Base-by-base conservation (phyloP, 1,140 invertebrate species). In the Bombus difficillimus region DNA sequence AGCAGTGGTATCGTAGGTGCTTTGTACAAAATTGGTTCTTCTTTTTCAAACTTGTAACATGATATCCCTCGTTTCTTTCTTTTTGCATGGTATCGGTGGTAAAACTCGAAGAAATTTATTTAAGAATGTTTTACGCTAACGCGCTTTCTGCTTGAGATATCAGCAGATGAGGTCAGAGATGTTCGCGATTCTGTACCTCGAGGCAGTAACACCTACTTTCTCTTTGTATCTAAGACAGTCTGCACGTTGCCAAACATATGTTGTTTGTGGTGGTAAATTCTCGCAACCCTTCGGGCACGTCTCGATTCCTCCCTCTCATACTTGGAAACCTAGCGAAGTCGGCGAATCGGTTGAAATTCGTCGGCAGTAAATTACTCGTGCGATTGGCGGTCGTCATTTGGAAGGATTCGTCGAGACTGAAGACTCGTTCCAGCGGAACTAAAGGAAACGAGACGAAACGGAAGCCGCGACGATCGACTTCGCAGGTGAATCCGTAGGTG, bases 401-500 rank as follows among this genome's bases (percentile, higher is more conserved):
- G 66, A 3, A 34, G 66, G 68, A 13, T 71, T 28, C 32, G 15
- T 4, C 25, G 32, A 25, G 18, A 32, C 53, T 10, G 25, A 15
- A 25, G 32, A n/a, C 12, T 62, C 62, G n/a, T 10, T 25, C 13
- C 41, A 32, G 72, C 18, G 28, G 75, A 78, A 37, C 64, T n/a
- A n/a, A 37, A 18, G 69, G 79, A 69, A 34, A 39, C 78, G 83
- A 82, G 59, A 82, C 64, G 75, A 59, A 47, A 72, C 66, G 76
- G 76, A 77, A 62, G 39, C 83, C 82, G 43, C 74, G 75, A 72
- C 68, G 83, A 80, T 85, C 83, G 32, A 85, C 47, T 80, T 41
- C 75, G 39, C 76, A 80, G 83, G 83, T 84, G 76, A 79, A 79
- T 47, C 25, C 76, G 83, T 85, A 80, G 83, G 83, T 85, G 68